Base-by-base conservation (phyloP, 2,888 invertebrate genomes). In the Cantharis flavilabris region DNA sequence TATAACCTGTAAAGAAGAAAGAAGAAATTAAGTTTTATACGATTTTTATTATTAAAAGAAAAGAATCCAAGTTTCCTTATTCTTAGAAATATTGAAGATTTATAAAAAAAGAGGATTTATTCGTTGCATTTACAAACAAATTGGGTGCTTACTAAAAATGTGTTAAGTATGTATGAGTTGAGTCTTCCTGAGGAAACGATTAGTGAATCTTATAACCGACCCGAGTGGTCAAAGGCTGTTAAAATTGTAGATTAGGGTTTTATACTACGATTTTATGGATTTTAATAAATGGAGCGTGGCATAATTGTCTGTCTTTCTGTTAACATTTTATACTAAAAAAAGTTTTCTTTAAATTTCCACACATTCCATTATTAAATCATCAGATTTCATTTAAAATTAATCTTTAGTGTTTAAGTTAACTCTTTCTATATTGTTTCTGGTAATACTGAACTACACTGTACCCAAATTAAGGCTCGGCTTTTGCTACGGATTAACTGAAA, bases 1-100 rank as follows among this genome's bases (percentile, higher is more conserved):
- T 74, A 26, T 26, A 71, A 74, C 71, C 72, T 75, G 69, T 74
- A 67, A 77, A 62, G 16, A 63, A 18, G 13, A 67, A 77, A 62
- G 9, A 63, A 18, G 13, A 71, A 62, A 65, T 69, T 69, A 62
- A 28, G 28, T 64, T 72, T 49, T 72, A 62, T 69, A 16, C 62
- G 28, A 26, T 69, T 26, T 73, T 69, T 26, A 69, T 26, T 69
- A 69, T 69, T 30, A 30, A 30, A 69, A 30, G 16, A 33, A 49
- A n/a, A 49, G 49, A 49, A 49, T 49, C 49, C n/a, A 49, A 49
- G 49, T 49, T 49, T 49, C n/a, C n/a, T 30, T 49, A 49, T 49
- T 49, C 49, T 49, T 33, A 49, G n/a, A 49, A 49, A n/a, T 49
- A 49, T 49, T 49, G 13, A 49, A n/a, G n/a, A 49, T 49, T 49